These are phyloP conservation scores for Trypoxylus dichotomus DNA, from an alignment of 1,140 invertebrate genomes.

Conservation along the genomic window DNA sequence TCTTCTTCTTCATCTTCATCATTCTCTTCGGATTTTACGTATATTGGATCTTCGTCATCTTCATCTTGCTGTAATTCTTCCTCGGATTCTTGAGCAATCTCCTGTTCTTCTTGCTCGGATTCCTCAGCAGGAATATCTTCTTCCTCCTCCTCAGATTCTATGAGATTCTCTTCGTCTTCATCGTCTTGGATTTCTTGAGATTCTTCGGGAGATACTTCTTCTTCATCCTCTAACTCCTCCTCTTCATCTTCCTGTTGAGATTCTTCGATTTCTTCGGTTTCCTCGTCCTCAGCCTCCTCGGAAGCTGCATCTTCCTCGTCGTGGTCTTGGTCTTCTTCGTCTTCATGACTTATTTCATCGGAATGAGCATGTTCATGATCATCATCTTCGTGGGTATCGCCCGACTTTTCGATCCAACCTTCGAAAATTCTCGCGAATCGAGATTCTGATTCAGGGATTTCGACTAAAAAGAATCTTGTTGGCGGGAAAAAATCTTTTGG, in stretches of 20 bases:
- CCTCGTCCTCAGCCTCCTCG: conserved; percentile 34
- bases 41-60: conserved; percentile 42
- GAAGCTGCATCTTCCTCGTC: conserved; percentile 38
- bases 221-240: conserved; percentile 44
- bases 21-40: conserved; percentile 2
- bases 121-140: conserved; percentile 51
- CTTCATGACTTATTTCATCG: conserved; percentile 49
- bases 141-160: conserved; percentile 37
- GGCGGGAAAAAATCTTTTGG: conserved; percentile 7
- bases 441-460: conserved; percentile 69
- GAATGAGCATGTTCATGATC: conserved; percentile 53
- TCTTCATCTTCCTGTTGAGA: conserved; percentile 38
- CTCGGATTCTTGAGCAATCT: conserved; percentile 48
- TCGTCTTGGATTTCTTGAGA: conserved; percentile 41
- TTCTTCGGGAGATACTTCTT: conserved; percentile 47
- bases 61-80: conserved; percentile 45
- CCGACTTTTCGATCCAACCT: conserved; percentile 74
- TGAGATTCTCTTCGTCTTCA: conserved; percentile 49
- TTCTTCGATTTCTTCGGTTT: conserved; percentile 37
- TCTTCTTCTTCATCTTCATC: conserved; percentile 14
- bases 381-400: conserved; percentile 59
- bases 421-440: conserved; percentile 73
- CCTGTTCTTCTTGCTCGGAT: conserved; percentile 36
- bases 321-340: conserved; percentile 44
- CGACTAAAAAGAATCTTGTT: conserved; percentile 59